These are phyloP conservation scores for Therioaphis trifolii DNA, from an alignment of 2,888 invertebrate genomes.

Conservation along the genomic window DNA sequence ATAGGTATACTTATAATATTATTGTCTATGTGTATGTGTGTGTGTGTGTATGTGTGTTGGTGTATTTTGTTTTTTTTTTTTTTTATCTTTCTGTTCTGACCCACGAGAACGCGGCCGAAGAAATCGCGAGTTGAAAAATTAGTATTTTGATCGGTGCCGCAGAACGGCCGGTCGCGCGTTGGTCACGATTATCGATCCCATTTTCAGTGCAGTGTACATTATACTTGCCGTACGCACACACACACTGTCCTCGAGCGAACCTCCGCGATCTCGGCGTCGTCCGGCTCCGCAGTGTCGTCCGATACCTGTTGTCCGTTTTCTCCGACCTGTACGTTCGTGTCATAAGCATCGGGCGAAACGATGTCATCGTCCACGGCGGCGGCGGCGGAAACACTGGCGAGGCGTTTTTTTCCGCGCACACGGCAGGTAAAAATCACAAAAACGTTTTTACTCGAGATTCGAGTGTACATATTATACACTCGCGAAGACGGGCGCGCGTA, in stretches of 20 bases:
- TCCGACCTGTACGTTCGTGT: too few relatives aligned
- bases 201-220: too few relatives aligned
- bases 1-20: not conserved
- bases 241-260: not conserved
- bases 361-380: too few relatives aligned
- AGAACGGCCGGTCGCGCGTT: not conserved
- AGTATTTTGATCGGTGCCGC: slow-evolving; percentile 49
- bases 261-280: not conserved
- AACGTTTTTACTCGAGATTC: too few relatives aligned
- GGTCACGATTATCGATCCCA: slow-evolving; percentile 38
- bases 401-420: too few relatives aligned
- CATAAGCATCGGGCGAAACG: too few relatives aligned
- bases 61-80: not conserved
- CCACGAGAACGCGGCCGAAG: not conserved
- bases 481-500: too few relatives aligned
- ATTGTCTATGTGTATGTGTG: not conserved
- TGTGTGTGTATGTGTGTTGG: not conserved
- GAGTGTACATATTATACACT: too few relatives aligned
- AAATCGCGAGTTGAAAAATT: slow-evolving; percentile 43
- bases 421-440: too few relatives aligned
- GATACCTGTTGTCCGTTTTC: too few relatives aligned
- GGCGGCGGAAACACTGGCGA: too few relatives aligned
- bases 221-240: not conserved
- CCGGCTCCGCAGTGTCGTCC: too few relatives aligned
- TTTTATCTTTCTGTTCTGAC: not conserved